phyloP scores from a whole-genome alignment of 2,113 vertebrate genomes.

The Python bivittatus region DNA sequence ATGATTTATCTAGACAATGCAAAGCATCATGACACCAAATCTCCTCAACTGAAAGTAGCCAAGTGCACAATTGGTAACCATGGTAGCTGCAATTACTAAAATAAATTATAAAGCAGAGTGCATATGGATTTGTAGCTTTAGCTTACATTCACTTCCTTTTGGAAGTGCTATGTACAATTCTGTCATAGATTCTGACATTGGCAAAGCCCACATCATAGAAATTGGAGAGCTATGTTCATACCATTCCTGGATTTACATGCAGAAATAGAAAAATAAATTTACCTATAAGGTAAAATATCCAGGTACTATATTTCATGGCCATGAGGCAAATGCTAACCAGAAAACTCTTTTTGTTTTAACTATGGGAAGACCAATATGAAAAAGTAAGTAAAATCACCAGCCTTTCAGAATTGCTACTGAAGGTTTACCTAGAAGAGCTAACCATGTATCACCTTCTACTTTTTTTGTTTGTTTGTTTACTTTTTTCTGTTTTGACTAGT shows the following conservation, averaged over 20 bases:
- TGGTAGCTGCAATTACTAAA: constrained; percentile 64
- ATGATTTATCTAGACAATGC: constrained; percentile 57
- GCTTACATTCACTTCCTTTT: constrained; percentile 33
- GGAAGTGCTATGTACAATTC: constrained; percentile 17
- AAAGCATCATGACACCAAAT: constrained; percentile 44
- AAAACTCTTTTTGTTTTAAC: not conserved
- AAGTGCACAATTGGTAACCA: constrained; percentile 68
- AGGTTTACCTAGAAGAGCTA: not conserved
- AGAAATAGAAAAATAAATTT: not conserved
- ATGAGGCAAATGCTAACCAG: not conserved
- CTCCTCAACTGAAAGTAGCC: constrained; percentile 60
- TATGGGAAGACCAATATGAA: not conserved
- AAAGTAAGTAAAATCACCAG: not conserved
- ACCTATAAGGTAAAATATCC: not conserved
- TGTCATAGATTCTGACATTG: constrained; percentile 10
- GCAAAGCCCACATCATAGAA: constrained; percentile 19
- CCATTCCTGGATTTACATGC: constrained; percentile 9
- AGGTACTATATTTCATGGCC: not conserved
- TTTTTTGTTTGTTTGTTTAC: not conserved
- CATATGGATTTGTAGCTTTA: constrained; percentile 48
- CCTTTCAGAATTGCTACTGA: not conserved
- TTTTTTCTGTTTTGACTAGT: not conserved
- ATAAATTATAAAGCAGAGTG: constrained; percentile 39
- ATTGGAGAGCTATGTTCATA: constrained; percentile 29
- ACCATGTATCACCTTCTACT: not conserved